Conservation (phyloP, 2,113 vertebrate genomes). For the Morphnarchus princeps region DNA sequence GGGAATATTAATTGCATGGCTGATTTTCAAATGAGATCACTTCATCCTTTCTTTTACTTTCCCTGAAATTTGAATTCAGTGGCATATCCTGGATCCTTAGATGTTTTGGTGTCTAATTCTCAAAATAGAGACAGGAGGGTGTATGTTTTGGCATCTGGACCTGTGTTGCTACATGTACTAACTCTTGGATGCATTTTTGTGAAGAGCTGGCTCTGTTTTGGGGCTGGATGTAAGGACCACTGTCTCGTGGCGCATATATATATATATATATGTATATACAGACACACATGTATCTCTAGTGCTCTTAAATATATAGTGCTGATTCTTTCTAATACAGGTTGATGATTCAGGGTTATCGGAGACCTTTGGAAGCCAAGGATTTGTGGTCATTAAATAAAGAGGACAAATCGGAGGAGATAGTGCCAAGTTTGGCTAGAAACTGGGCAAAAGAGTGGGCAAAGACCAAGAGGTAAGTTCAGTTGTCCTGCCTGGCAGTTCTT, state of each 20-base stretch:
- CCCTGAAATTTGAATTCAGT: not conserved
- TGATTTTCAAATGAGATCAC: not conserved
- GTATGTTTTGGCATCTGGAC: not conserved
- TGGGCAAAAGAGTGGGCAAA: slow-evolving; percentile 88
- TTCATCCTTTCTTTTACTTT: not conserved
- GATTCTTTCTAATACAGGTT: slow-evolving; percentile 70
- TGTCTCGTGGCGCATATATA: rapidly evolving
- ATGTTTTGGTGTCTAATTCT: not conserved
- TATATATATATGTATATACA: rapidly evolving
- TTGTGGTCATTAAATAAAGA: slow-evolving; percentile 91
- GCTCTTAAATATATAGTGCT: not conserved
- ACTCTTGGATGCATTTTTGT: not conserved
- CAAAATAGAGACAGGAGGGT: not conserved
- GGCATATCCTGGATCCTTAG: not conserved
- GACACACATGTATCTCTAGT: rapidly evolving
- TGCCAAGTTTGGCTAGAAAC: slow-evolving; percentile 80
- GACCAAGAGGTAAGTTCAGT: slow-evolving; percentile 81
- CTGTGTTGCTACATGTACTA: not conserved
- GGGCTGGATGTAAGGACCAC: not conserved
- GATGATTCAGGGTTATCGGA: slow-evolving; percentile 85
- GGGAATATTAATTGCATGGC: not conserved
- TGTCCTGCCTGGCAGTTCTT: not conserved
- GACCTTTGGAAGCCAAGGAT: slow-evolving; percentile 86
- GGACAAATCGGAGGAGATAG: slow-evolving; percentile 83
- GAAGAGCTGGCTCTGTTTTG: not conserved